Evolutionary conservation across 2,888 invertebrate species (phyloP).

Genomic region (Trilocha varians): DNA sequence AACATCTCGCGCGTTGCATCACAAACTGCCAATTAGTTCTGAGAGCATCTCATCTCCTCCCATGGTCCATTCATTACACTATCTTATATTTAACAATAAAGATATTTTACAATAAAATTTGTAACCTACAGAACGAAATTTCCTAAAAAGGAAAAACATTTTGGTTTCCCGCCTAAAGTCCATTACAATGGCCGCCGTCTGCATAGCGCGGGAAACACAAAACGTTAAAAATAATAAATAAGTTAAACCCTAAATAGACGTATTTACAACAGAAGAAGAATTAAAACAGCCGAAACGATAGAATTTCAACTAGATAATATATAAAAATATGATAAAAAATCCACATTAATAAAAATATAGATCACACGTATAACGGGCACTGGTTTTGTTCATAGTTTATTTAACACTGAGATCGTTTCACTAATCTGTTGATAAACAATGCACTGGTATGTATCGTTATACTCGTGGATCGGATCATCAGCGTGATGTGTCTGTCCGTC

Average conservation of each 20-base stretch:
- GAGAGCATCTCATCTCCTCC: slow-evolving; percentile 60
- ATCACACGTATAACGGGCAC: slow-evolving; percentile 64
- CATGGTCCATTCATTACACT: slow-evolving; percentile 66
- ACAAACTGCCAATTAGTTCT: slow-evolving; percentile 61
- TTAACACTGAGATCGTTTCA: slow-evolving; percentile 65
- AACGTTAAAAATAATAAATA: slow-evolving; percentile 52
- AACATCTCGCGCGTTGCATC: slow-evolving; percentile 42
- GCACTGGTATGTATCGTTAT: slow-evolving; percentile 34
- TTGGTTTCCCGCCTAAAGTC: slow-evolving; percentile 17
- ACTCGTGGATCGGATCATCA: slow-evolving; percentile 28
- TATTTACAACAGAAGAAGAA: slow-evolving; percentile 70
- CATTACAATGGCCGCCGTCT: slow-evolving; percentile 18
- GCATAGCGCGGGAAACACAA: slow-evolving; percentile 27
- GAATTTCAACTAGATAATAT: slow-evolving; percentile 60
- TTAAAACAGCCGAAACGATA: slow-evolving; percentile 50
- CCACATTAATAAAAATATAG: slow-evolving; percentile 48
- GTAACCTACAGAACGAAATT: slow-evolving; percentile 70
- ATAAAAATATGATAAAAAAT: slow-evolving; percentile 60
- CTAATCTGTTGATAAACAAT: slow-evolving; percentile 16
- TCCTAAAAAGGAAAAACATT: slow-evolving; percentile 55
- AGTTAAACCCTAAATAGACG: slow-evolving; percentile 57
- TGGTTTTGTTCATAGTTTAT: slow-evolving; percentile 62
- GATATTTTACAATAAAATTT: slow-evolving; percentile 70
- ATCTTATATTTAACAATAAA: slow-evolving; percentile 46
- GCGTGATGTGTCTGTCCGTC: slow-evolving; percentile 16